These are phyloP conservation scores for Philaenus spumarius DNA, from an alignment of 1,140 invertebrate species.

Conservation along the genomic window DNA sequence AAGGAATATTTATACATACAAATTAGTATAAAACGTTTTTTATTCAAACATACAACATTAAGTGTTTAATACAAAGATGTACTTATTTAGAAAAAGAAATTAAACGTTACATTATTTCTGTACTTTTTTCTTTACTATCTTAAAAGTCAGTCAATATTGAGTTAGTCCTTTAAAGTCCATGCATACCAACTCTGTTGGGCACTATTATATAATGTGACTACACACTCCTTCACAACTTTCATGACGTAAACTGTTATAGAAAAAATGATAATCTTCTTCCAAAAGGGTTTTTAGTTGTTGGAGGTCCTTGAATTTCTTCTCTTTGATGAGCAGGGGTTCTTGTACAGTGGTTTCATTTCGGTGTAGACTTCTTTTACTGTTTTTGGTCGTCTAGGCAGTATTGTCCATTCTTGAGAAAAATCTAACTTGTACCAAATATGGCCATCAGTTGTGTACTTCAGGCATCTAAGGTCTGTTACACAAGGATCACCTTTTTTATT, in stretches of 20 bases:
- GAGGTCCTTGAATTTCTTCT: slow-evolving; percentile 8
- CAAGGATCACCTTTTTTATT: slow-evolving; percentile 1
- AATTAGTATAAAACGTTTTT: no score
- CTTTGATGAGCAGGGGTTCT: not conserved
- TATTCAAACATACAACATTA: no score
- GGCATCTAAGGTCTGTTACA: slow-evolving; percentile 14
- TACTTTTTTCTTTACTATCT: no score
- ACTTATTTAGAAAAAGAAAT: no score
- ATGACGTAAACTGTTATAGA: slow-evolving; percentile 13
- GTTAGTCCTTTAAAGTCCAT: no score
- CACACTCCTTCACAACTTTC: no score
- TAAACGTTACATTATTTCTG: no score
- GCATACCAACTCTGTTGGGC: no score
- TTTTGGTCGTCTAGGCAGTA: slow-evolving; percentile 16
- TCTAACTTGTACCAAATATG: slow-evolving; percentile 8
- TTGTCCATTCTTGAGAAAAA: not conserved
- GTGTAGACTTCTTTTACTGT: not conserved
- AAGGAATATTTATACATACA: no score
- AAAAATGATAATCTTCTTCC: slow-evolving; percentile 14
- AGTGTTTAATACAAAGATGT: no score
- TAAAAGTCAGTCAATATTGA: no score
- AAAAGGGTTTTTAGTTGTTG: slow-evolving; percentile 6
- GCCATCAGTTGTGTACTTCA: slow-evolving; percentile 4
- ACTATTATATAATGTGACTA: no score
- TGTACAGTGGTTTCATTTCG: not conserved